phyloP scores from a whole-genome alignment of 2,113 vertebrate species.

The Xiphias gladius region DNA sequence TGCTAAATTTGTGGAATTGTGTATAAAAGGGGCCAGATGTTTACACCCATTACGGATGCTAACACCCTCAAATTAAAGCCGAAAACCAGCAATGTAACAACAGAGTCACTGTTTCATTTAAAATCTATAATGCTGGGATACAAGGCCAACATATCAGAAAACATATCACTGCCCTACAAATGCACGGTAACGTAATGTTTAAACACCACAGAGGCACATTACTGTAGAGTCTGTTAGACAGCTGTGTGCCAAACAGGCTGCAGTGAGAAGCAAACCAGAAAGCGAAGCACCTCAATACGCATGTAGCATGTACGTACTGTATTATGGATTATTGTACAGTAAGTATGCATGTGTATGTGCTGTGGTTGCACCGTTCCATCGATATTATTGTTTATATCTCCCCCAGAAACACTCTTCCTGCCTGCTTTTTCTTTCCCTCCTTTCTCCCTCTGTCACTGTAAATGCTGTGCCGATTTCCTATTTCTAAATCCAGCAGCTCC shows the following conservation, averaged over 20 bases:
- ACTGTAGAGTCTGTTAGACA: not conserved
- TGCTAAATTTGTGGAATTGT: not conserved
- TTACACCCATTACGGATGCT: slow-evolving; percentile 5
- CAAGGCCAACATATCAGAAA: not conserved
- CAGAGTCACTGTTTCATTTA: slow-evolving; percentile 17
- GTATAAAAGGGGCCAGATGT: slow-evolving; percentile 19
- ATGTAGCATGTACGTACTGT: not conserved
- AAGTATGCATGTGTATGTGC: not conserved
- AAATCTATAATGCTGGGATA: not conserved
- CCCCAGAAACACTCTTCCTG: slow-evolving; percentile 8
- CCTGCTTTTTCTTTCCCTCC: not conserved
- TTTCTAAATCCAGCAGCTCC: slow-evolving; percentile 61
- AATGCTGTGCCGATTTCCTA: slow-evolving; percentile 28
- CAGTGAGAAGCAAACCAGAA: slow-evolving; percentile 22
- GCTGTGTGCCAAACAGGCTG: slow-evolving; percentile 19
- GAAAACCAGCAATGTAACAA: slow-evolving; percentile 12
- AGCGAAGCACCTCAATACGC: slow-evolving; percentile 27
- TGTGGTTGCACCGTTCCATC: slow-evolving; percentile 11
- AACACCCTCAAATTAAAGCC: slow-evolving; percentile 36
- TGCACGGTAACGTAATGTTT: not conserved
- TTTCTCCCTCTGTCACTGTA: slow-evolving; percentile 8
- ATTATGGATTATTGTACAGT: slow-evolving; percentile 25
- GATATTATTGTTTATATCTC: not conserved
- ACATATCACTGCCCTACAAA: not conserved
- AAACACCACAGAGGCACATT: slow-evolving; percentile 5